Conservation (phyloP, 2,797 vertebrate species). For the Craterocephalus amniculus region DNA sequence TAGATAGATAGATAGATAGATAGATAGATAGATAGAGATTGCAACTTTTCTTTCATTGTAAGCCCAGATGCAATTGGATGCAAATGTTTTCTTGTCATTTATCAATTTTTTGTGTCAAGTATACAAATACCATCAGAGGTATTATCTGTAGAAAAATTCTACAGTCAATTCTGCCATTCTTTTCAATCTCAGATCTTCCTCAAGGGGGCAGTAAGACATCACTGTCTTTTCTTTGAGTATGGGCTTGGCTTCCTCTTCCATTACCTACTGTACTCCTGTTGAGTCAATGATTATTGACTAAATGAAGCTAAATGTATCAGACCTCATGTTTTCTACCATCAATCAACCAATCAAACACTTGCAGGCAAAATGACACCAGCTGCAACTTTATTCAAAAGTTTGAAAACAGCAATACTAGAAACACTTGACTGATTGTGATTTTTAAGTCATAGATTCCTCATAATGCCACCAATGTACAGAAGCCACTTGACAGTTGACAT, state of each 20-base stretch:
- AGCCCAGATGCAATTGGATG: not conserved
- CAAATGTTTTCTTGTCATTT: not conserved
- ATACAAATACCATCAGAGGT: not conserved
- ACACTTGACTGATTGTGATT: constrained; percentile 75
- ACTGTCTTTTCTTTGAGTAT: not conserved
- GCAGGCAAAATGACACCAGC: constrained; percentile 72
- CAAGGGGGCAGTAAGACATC: constrained; percentile 58
- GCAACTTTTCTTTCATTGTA: not conserved
- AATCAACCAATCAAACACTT: constrained; percentile 52
- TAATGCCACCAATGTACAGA: constrained; percentile 82
- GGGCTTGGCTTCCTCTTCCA: not conserved
- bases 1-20: too few relatives aligned
- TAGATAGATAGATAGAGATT: not conserved
- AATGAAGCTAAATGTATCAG: constrained; percentile 1
- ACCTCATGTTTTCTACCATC: constrained; percentile 14
- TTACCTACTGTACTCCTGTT: not conserved
- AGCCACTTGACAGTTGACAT: constrained; percentile 83
- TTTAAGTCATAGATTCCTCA: constrained; percentile 73
- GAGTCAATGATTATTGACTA: constrained; percentile 2
- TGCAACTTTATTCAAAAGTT: constrained; percentile 86
- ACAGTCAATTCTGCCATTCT: constrained; percentile 32
- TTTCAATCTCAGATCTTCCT: constrained; percentile 28
- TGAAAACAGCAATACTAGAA: constrained; percentile 82
- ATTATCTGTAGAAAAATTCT: not conserved
- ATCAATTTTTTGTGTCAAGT: not conserved